Evolutionary conservation across 2,888 invertebrate genomes (phyloP).

Genomic region (Drosophila rubida): DNA sequence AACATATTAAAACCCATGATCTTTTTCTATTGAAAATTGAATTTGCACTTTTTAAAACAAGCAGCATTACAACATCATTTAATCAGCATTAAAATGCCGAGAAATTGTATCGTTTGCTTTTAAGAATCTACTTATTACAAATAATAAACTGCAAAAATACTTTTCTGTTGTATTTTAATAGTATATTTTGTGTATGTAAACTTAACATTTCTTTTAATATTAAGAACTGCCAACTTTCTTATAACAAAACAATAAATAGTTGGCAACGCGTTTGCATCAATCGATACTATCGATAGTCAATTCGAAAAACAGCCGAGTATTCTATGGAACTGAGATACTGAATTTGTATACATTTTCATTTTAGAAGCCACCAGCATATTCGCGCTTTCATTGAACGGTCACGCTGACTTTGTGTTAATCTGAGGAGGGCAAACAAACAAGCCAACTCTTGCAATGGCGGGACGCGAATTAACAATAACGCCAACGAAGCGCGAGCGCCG

Average conservation of each 20-base stretch:
- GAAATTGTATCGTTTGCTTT: too few relatives aligned
- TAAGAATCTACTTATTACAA: too few relatives aligned
- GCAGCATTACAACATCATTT: too few relatives aligned
- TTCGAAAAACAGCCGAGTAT: neutral
- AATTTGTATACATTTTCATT: neutral
- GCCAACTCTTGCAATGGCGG: slow-evolving; percentile 49
- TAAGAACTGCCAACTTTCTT: too few relatives aligned
- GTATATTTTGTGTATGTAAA: too few relatives aligned
- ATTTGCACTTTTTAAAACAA: too few relatives aligned
- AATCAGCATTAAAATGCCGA: too few relatives aligned
- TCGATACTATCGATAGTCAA: neutral
- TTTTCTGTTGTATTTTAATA: too few relatives aligned
- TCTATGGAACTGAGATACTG: neutral
- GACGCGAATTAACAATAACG: slow-evolving; percentile 48
- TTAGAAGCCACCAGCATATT: neutral
- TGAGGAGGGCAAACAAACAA: slow-evolving; percentile 32
- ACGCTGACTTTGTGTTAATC: slow-evolving; percentile 6
- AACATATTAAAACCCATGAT: too few relatives aligned
- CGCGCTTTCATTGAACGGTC: neutral
- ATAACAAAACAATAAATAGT: neutral
- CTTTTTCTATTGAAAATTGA: too few relatives aligned
- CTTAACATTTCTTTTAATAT: too few relatives aligned
- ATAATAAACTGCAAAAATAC: too few relatives aligned
- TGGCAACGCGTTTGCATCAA: neutral
- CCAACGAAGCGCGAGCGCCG: slow-evolving; percentile 65